Evolutionary conservation across 2,797 vertebrate genomes (phyloP), one percentile per base, ranked within the genome.

Genomic region (Manis javanica): DNA sequence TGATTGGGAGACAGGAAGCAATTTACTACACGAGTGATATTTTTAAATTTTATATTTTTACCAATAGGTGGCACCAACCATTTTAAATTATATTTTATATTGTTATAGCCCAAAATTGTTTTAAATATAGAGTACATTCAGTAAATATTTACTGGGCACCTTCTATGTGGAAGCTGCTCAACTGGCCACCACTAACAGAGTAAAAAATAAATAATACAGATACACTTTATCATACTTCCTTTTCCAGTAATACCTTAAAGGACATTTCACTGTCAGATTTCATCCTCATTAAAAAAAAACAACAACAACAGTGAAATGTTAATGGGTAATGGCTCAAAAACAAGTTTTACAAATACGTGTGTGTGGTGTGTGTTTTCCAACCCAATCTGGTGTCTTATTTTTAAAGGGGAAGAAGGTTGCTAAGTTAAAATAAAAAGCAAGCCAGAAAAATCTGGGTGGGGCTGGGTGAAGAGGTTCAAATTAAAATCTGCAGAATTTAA

Each of bases 31-130:
- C 72, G 86, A 93, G 12, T 26, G 53, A 57, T 86, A 34, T 87
- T 96, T 78, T 31, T 95, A 97, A 3, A 90, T 66, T 75, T 79
- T 95, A 55, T 85, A 31, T 91, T 96, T 95, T 95, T 71, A 94
- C 96, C 97, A 97, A 96, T 84, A 98, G 97, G 87, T 97, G 97
- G 98, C 98, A 98, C 95, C 90, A 87, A 85, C 97, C 96, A 94
- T 97, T 97, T 93, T 37, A 68, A 87, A 55, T 79, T 90, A 53
- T 39, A 11, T 94, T 90, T 96, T 75, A 46, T 90, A n/a, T 71
- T 90, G 8, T 72, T 88, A 34, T 4, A 89, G 31, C 5, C 49
- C 23, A 2, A 68, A 49, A 74, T 77, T 34, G 31, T 23, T 90
- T 1, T 87, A 89, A 91, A 49, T 84, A 69, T 81, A 51, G 34